phyloP scores from a whole-genome alignment of 2,113 vertebrate species.

The Pachycephala philippinensis region DNA sequence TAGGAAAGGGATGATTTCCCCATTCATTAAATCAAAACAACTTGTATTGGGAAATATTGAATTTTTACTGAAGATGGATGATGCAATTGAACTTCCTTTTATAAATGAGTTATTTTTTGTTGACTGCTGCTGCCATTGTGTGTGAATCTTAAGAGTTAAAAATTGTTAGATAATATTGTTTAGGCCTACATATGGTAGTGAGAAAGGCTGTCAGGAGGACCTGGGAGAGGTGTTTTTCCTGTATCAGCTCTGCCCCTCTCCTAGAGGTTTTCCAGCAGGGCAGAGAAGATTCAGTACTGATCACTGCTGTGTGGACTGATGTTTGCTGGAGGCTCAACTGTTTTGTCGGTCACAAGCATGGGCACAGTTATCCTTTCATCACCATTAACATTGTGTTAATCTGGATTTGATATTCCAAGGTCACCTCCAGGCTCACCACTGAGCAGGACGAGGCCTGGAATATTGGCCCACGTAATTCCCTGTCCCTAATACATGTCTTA shows the following conservation, averaged over 20 bases:
- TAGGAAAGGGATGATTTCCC: not conserved
- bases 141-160: not conserved
- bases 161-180: not conserved
- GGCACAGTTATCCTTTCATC: not conserved
- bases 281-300: not conserved
- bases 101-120: conserved; percentile 61
- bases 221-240: not conserved
- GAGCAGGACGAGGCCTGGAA: not conserved
- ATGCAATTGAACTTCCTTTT: conserved; percentile 39
- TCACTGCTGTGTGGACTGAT: not conserved
- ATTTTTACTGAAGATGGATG: conserved; percentile 63
- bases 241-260: not conserved
- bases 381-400: not conserved
- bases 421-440: not conserved
- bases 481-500: not conserved
- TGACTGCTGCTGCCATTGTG: conserved; percentile 10
- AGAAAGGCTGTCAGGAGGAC: not conserved
- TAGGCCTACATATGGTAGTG: not conserved
- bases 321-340: not conserved
- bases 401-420: not conserved
- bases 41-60: conserved; percentile 27
- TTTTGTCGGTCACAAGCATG: not conserved
- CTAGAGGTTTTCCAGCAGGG: not conserved
- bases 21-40: conserved; percentile 46
- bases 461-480: not conserved